Conservation (phyloP, 2,888 invertebrate species). For the Hemicrepidius hirtus region DNA sequence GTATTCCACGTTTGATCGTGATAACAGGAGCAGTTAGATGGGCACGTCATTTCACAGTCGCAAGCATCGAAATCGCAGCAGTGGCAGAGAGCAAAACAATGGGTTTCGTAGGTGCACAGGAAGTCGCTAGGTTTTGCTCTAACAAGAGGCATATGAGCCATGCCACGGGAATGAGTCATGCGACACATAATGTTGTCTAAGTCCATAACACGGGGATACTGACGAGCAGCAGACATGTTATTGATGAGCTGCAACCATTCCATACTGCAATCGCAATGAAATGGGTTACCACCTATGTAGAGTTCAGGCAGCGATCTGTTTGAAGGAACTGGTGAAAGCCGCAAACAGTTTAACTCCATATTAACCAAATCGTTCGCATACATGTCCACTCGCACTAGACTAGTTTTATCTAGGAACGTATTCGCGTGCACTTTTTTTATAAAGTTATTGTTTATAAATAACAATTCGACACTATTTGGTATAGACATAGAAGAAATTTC, state of each 20-base stretch:
- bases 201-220: constrained; percentile 92
- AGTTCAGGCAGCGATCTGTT: constrained; percentile 89
- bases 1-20: constrained; percentile 96
- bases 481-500: constrained; percentile 90
- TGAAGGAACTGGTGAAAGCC: constrained; percentile 83
- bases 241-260: constrained; percentile 95
- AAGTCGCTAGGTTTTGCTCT: constrained; percentile 88
- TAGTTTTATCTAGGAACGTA: constrained; percentile 90
- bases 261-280: constrained; percentile 96
- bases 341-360: constrained; percentile 86
- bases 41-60: constrained; percentile 98
- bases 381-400: constrained; percentile 90
- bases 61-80: constrained; percentile 98
- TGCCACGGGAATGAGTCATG: constrained; percentile 88
- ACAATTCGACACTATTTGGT: constrained; percentile 89
- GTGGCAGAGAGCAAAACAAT: constrained; percentile 95
- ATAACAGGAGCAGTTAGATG: constrained; percentile 94
- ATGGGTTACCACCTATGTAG: constrained; percentile 94
- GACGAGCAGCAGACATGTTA: constrained; percentile 86
- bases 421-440: constrained; percentile 87
- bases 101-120: constrained; percentile 92
- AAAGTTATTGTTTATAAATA: constrained; percentile 93
- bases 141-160: constrained; percentile 85
- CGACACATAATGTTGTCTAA: constrained; percentile 91
- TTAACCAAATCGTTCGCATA: constrained; percentile 91